Evolutionary conservation across 1,140 invertebrate species (phyloP).

Genomic region (Dendrolimus punctatus): DNA sequence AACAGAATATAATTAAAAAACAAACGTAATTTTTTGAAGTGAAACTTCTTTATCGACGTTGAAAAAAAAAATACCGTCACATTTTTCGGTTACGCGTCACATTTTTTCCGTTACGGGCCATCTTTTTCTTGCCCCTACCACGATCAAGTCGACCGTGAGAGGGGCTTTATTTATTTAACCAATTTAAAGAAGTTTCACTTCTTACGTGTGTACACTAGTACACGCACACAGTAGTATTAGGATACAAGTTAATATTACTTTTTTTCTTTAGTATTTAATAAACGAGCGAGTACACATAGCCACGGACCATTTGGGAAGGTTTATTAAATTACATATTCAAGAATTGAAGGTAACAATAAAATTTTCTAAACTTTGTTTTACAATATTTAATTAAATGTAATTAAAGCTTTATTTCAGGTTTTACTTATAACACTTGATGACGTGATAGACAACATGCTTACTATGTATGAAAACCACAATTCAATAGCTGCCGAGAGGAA

Average conservation of each 20-base stretch:
- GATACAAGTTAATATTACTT: constrained; percentile 9
- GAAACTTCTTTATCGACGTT: no score
- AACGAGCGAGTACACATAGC: constrained; percentile 55
- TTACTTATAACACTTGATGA: constrained; percentile 49
- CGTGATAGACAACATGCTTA: constrained; percentile 52
- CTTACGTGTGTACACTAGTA: no score
- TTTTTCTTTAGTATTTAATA: constrained; percentile 44
- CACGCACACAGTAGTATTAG: no score
- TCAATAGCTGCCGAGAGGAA: constrained; percentile 48
- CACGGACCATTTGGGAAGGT: constrained; percentile 47
- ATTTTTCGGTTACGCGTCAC: no score
- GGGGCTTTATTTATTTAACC: no score
- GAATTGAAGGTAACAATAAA: constrained; percentile 40
- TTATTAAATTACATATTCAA: constrained; percentile 48
- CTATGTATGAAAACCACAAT: constrained; percentile 59
- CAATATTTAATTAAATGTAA: constrained; percentile 3
- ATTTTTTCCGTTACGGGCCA: no score
- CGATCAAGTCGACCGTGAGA: no score
- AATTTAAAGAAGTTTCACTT: no score
- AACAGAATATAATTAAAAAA: no score
- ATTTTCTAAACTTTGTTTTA: not conserved
- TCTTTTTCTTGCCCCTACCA: no score
- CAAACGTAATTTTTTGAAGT: no score
- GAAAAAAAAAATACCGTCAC: no score
- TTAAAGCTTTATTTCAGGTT: constrained; percentile 25